Evolutionary conservation across 1,140 invertebrate genomes (phyloP), one percentile per base, ranked within the genome.

Genomic region (Pseudobourletiella spinata): DNA sequence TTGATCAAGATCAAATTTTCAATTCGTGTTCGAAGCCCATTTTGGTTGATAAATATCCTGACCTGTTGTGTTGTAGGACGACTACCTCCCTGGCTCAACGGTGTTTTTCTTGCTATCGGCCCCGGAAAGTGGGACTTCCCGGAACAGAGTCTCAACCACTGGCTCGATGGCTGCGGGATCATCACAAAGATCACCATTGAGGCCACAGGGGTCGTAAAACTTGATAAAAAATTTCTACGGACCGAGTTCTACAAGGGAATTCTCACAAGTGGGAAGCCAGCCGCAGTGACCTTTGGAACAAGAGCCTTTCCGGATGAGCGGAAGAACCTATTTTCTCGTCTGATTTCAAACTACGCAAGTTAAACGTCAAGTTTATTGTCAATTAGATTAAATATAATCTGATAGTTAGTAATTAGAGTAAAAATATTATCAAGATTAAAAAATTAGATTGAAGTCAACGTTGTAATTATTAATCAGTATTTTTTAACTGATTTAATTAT

Each of bases 261-360:
- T 22, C 67, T 68, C n/a, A 29, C 54, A 15, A 67, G 69, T 16
- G 67, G 74, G 26, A 71, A 72, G 35, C 75, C 75, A 1, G 69
- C 76, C 2, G 73, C 70, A 51, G 75, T 73, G 4, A 76, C 77
- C 66, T 78, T 77, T 65, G 77, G 76, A n/a, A 78, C 77, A 0
- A 72, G 71, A 55, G 68, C 74, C 0, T 74, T 71, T 61, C 68
- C 75, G 6, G 77, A 77, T 57, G 74, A 75, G 1, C 71, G 70
- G 55, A 76, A 76, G 60, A 74, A 71, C 51, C 66, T 78, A 22
- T 73, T 78, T 54, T 71, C 72, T 1, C 72, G 73, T 66, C 63
- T 73, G 43, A 60, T 73, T 20, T 67, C 69, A n/a, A 68, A 59
- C 25, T 52, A 73, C 24, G 72, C 73, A 66, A 66, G 59, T 68